A percentile compares a stretch with the other conserved stretches of the same genome.
These are phyloP conservation scores for Paelopatides confundens DNA, from an alignment of 53 echinoderm and acorn worm genomes.

Conservation along the genomic window DNA sequence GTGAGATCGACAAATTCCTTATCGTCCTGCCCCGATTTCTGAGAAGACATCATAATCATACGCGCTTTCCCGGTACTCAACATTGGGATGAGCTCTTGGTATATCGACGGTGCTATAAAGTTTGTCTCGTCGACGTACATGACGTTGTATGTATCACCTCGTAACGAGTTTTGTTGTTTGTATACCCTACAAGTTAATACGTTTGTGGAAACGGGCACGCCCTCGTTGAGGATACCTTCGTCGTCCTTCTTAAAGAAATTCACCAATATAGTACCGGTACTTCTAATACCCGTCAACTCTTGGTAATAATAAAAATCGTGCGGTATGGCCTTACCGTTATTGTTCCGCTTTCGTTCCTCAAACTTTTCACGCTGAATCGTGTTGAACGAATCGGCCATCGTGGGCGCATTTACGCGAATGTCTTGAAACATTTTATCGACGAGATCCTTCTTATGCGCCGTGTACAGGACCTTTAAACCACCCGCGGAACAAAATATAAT, in stretches of 20 bases:
- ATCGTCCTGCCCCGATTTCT: neutral
- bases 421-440: neutral
- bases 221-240: neutral
- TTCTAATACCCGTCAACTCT: neutral
- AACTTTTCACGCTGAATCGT: neutral
- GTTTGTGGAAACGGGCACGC: neutral
- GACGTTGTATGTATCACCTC: conserved; percentile 24
- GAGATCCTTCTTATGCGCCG: conserved; percentile 3
- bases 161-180: neutral
- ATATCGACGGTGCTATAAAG: neutral
- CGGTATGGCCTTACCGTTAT: neutral
- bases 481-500: conserved; percentile 20
- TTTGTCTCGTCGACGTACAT: conserved; percentile 26
- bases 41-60: conserved; percentile 17
- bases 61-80: too few species aligned
- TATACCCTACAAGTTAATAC: neutral
- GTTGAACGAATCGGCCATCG: neutral
- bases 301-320: neutral
- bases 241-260: too few species aligned
- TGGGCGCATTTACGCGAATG: neutral
- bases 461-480: conserved; percentile 1
- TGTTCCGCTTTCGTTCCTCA: neutral
- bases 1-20: conserved; percentile 11
- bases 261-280: too few species aligned
- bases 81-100: conserved; percentile 16